These are phyloP conservation scores for Toxotes jaculatrix DNA, from an alignment of 2,113 vertebrate genomes.

Conservation along the genomic window DNA sequence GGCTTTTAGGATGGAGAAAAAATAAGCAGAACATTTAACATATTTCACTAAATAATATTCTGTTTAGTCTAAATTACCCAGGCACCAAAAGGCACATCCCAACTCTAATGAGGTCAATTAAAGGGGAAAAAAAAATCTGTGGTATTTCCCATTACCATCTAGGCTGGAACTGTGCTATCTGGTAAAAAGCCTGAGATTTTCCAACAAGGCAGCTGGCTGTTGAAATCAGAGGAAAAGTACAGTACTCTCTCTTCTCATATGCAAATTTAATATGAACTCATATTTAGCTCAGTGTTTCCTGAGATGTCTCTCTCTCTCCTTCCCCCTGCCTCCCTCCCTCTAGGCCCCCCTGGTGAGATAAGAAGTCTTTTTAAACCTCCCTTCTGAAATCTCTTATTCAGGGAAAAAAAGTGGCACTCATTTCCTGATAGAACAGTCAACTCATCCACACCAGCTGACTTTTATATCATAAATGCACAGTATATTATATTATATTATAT, in stretches of 20 bases:
- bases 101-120: slow-evolving; percentile 15
- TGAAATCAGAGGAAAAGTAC: slow-evolving; percentile 26
- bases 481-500: too few species aligned
- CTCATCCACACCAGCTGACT: not conserved
- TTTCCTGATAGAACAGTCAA: slow-evolving; percentile 8
- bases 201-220: slow-evolving; percentile 6
- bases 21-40: not conserved
- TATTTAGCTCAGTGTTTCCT: slow-evolving; percentile 48
- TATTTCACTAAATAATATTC: not conserved
- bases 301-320: slow-evolving; percentile 3
- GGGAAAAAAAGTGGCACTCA: slow-evolving; percentile 16
- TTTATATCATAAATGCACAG: not conserved
- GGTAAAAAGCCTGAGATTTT: slow-evolving; percentile 25
- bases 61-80: not conserved
- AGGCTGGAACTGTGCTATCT: slow-evolving; percentile 31
- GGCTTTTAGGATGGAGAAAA: not conserved
- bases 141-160: slow-evolving; percentile 34
- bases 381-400: slow-evolving; percentile 43
- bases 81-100: not conserved
- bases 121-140: not conserved
- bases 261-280: slow-evolving; percentile 59
- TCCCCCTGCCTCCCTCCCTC: not conserved
- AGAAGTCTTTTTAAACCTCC: slow-evolving; percentile 52
- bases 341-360: slow-evolving; percentile 47
- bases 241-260: slow-evolving; percentile 25